Percentiles rank a stretch among this genome's conserved stretches.
phyloP scores from a whole-genome alignment of 1,140 invertebrate species.

The Zophobas atratus region DNA sequence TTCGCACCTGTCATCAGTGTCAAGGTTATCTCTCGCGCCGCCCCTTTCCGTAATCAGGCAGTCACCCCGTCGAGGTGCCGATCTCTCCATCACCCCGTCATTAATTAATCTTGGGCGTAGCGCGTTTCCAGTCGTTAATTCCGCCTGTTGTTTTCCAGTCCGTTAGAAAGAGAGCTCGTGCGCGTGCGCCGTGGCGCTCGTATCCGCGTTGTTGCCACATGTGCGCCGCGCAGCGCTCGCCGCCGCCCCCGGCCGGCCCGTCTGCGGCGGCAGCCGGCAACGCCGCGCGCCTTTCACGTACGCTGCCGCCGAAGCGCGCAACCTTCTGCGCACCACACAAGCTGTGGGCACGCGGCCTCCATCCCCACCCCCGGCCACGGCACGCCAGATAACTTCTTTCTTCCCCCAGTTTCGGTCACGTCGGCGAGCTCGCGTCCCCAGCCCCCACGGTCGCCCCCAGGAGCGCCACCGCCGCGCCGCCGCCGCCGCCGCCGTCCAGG shows the following conservation, averaged over 20 bases:
- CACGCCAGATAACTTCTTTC: conserved; percentile 36
- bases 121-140: no score
- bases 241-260: background rate
- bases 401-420: conserved; percentile 25
- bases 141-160: no score
- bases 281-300: background rate
- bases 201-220: background rate
- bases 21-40: background rate
- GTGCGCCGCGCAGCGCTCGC: background rate
- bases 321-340: conserved; percentile 43
- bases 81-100: no score
- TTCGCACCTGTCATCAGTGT: background rate
- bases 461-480: background rate
- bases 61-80: no score
- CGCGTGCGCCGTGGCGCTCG: no score
- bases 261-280: conserved; percentile 12
- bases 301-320: background rate
- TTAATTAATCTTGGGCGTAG: no score
- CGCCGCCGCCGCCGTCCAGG: conserved; percentile 11
- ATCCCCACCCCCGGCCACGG: conserved; percentile 33
- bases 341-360: conserved; percentile 45
- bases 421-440: conserved; percentile 32
- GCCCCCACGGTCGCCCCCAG: conserved; percentile 15
- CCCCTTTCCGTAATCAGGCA: no score
- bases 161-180: no score